Evolutionary conservation across 2,888 invertebrate species (phyloP).

Genomic region (Callimorpha dominula): DNA sequence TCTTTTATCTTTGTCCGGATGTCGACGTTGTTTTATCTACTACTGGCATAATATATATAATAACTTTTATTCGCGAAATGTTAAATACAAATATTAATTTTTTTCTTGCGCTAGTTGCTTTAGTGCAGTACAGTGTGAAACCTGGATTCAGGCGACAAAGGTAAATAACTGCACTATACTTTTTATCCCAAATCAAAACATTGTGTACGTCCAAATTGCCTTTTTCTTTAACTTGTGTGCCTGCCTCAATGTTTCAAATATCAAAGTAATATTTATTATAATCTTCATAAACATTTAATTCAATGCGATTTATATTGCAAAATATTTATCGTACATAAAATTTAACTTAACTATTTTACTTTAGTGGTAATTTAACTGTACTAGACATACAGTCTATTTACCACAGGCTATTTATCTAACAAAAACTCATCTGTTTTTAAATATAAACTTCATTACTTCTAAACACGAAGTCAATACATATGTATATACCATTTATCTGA

Average conservation of each 20-base stretch:
- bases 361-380: slow-evolving; percentile 3
- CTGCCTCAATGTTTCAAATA: slow-evolving; percentile 25
- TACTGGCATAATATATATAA: slow-evolving; percentile 8
- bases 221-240: slow-evolving; percentile 39
- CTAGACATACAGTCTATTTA: background rate
- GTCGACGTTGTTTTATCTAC: slow-evolving; percentile 20
- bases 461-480: background rate
- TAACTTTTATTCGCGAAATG: background rate
- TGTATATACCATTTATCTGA: background rate
- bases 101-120: slow-evolving; percentile 10
- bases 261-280: slow-evolving; percentile 1
- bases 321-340: background rate
- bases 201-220: slow-evolving; percentile 42
- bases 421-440: slow-evolving; percentile 1
- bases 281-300: slow-evolving; percentile 2
- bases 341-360: background rate
- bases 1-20: slow-evolving; percentile 47
- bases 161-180: slow-evolving; percentile 41
- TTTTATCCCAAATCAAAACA: slow-evolving; percentile 24
- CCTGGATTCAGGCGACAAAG: slow-evolving; percentile 43
- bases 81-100: background rate
- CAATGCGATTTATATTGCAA: background rate
- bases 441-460: background rate
- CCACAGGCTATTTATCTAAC: slow-evolving; percentile 6
- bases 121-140: slow-evolving; percentile 32